Base-by-base conservation (phyloP, 2,797 vertebrate genomes). In the Aulostomus chinensis region DNA sequence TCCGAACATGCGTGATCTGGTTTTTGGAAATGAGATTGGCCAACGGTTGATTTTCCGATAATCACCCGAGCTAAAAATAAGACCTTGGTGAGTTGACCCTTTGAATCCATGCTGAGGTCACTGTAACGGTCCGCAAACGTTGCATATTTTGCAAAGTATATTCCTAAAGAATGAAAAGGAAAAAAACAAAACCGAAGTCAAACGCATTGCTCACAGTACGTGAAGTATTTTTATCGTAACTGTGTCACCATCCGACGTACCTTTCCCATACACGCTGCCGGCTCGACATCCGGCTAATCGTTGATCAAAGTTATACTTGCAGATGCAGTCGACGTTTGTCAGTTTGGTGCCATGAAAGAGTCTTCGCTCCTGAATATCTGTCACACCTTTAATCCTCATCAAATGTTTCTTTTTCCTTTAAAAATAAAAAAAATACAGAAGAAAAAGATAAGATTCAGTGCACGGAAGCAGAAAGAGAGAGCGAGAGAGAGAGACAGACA, bases 281-380 rank as follows among this genome's bases (percentile, higher is more conserved):
- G 83, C 58, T 38, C 76, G 29, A n/a, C n/a, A n/a, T 13, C 89
- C 86, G 39, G 91, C 82, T 69, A 94, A 83, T 54, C 90, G 86
- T 79, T 92, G 86, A 40, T 95, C 94, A 74, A 97, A 97, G 70
- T 97, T 96, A 67, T 92, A 92, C 61, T 91, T 93, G 74, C 93
- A 97, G 74, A 97, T 94, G 18, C 78, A 84, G 60, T 92, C 82
- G 14, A 94, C 81, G 66, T 94, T 94, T 43, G 66, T 73, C 10
- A 35, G 61, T 32, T 89, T 66, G 15, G 93, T 97, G 7, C 94
- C 95, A 8, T 97, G 94, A 80, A 96, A 97, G 0, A 97, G 80
- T 80, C 62, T 88, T 46, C 68, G 88, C 30, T 96, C 94, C 13
- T 91, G 85, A 58, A 95, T 89, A 5, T 83, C 58, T 33, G 81